Conservation (phyloP, 2,888 invertebrate species). For the Litoditis marina region DNA sequence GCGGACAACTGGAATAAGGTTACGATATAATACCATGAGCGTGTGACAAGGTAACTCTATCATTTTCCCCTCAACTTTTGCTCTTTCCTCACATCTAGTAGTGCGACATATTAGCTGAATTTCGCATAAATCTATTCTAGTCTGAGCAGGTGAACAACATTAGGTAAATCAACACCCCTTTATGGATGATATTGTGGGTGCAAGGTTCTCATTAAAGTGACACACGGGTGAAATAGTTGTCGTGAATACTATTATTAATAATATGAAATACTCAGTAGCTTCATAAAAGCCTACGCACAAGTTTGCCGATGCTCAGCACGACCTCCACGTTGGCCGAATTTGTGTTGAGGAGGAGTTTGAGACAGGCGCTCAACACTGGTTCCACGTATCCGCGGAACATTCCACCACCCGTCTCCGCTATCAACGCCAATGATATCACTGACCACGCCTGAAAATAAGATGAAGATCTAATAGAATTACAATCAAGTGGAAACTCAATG, state of each 20-base stretch:
- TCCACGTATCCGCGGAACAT: conserved; percentile 96
- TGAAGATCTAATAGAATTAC: too few relatives aligned
- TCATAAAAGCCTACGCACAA: conserved; percentile 34
- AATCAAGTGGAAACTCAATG: too few relatives aligned
- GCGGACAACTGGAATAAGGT: conserved; percentile 75
- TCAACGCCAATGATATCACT: conserved; percentile 85
- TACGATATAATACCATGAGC: neutral
- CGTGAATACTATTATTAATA: neutral
- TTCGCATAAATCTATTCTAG: too few relatives aligned
- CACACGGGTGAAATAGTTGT: too few relatives aligned
- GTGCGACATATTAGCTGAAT: too few relatives aligned
- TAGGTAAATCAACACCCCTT: neutral
- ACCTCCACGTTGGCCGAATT: conserved; percentile 52
- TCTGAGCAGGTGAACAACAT: too few relatives aligned
- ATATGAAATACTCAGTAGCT: conserved; percentile 1
- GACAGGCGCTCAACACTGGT: conserved; percentile 82
- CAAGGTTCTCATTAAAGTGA: too few relatives aligned
- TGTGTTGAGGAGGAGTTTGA: conserved; percentile 71
- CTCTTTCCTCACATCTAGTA: too few relatives aligned
- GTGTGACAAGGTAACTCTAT: too few relatives aligned
- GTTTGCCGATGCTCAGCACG: conserved; percentile 53
- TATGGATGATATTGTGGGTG: too few relatives aligned
- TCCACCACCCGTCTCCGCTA: conserved; percentile 96
- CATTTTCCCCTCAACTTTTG: too few relatives aligned
- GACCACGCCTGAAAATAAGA: conserved; percentile 79